A percentile compares a stretch with the other conserved stretches of the same genome.
phyloP scores from a whole-genome alignment of 2,888 invertebrate species.

The Pyrrhosoma nymphula region DNA sequence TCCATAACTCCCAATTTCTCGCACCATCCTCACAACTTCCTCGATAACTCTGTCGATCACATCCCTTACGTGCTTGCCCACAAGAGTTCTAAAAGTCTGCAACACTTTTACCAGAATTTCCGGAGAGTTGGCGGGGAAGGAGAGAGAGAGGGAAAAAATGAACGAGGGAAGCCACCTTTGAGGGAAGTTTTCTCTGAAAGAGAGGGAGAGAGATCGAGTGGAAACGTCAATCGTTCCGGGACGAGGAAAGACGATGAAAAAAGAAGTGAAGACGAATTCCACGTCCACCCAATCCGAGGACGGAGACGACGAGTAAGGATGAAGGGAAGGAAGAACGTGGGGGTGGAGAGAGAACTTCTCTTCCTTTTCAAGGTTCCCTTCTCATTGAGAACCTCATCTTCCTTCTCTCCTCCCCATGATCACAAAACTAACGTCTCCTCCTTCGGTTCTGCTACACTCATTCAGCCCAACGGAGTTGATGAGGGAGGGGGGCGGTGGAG shows the following conservation, averaged over 20 bases:
- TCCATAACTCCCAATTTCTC: constrained; percentile 37
- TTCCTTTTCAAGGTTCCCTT: constrained; percentile 15
- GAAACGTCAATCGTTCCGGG: neutral
- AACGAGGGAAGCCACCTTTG: neutral
- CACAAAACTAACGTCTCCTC: constrained; percentile 24
- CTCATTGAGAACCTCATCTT: constrained; percentile 39
- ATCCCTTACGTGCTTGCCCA: neutral
- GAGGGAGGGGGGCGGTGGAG: neutral
- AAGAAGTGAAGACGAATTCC: constrained; percentile 32
- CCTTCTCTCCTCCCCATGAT: too few species aligned
- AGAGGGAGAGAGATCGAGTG: constrained; percentile 3
- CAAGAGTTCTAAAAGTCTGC: constrained; percentile 14
- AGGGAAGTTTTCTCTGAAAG: neutral
- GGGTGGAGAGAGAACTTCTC: neutral
- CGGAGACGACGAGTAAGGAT: neutral
- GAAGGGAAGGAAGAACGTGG: neutral
- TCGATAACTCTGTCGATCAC: constrained; percentile 30
- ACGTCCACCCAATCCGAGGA: neutral
- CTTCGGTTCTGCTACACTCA: neutral
- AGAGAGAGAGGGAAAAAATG: constrained; percentile 5
- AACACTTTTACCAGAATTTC: constrained; percentile 32
- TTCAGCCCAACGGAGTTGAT: neutral
- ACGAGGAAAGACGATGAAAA: constrained; percentile 9
- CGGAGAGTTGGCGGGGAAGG: neutral
- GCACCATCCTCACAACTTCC: constrained; percentile 2